Percentiles rank a stretch among this genome's conserved stretches.
Conservation (phyloP, 2,797 vertebrate genomes). For the Myotis vivesi region DNA sequence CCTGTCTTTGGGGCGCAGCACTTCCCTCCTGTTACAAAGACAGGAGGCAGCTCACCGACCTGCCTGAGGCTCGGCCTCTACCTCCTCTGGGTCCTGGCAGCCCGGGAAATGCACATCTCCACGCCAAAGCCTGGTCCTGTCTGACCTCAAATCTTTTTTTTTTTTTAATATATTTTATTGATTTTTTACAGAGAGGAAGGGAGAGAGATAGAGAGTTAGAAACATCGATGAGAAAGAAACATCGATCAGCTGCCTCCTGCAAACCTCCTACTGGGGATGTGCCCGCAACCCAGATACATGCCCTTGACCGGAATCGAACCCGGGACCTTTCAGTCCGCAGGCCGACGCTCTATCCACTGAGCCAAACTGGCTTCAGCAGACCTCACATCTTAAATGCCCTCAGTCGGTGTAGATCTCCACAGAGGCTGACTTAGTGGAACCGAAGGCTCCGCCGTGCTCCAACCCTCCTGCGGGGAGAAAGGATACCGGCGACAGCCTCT, state of each 20-base stretch:
- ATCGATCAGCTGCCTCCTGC: no score
- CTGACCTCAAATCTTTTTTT: not conserved
- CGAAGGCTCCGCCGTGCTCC: not conserved
- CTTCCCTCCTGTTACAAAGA: not conserved
- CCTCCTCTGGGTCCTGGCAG: not conserved
- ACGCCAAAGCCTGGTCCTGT: no score
- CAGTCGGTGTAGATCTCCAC: not conserved
- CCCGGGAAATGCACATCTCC: accelerated
- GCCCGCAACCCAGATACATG: no score
- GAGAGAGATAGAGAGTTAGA: no score
- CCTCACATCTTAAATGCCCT: not conserved
- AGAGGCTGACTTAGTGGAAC: not conserved
- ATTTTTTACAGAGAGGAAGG: no score
- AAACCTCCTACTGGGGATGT: no score
- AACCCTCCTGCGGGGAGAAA: not conserved
- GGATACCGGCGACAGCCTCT: accelerated
- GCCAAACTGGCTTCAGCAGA: no score
- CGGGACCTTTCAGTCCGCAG: no score
- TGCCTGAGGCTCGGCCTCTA: not conserved
- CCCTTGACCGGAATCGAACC: no score
- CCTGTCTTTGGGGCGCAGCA: not conserved
- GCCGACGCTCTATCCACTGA: no score
- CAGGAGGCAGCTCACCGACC: not conserved
- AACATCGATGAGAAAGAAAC: no score
- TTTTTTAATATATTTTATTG: no score